Conservation (phyloP, 2,888 invertebrate species). For the Dicranocentrus wangi region DNA sequence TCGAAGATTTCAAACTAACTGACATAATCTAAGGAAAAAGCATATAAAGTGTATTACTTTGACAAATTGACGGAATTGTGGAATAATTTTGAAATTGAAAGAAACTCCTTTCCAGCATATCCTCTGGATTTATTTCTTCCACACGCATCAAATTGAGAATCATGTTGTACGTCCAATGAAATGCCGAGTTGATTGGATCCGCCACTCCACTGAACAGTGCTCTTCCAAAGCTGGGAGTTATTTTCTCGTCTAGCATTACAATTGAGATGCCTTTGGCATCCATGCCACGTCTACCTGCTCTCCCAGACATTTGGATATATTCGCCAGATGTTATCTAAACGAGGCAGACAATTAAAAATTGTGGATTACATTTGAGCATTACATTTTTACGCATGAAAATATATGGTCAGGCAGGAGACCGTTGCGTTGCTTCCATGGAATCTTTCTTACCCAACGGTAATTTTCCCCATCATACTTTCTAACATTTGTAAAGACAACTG, state of each 20-base stretch:
- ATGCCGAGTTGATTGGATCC: constrained; percentile 98
- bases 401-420: no score
- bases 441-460: constrained; percentile 86
- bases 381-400: no score
- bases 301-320: constrained; percentile 99
- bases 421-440: no score
- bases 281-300: constrained; percentile 96
- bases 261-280: constrained; percentile 99
- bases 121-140: constrained; percentile 99
- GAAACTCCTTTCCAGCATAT: constrained; percentile 98
- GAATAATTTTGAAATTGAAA: constrained; percentile 99
- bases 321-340: constrained; percentile 97
- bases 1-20: constrained; percentile 57
- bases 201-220: constrained; percentile 84
- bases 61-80: constrained; percentile 90
- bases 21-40: no score
- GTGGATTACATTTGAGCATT: no score
- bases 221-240: constrained; percentile 79
- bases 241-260: constrained; percentile 98
- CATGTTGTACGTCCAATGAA: constrained; percentile 99
- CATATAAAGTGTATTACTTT: constrained; percentile 85
- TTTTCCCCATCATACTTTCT: constrained; percentile 98
- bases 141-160: constrained; percentile 95
- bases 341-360: constrained; percentile 80
- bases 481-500: constrained; percentile 95